Conservation (phyloP, 2,113 vertebrate species). For the Dendropsophus ebraccatus region DNA sequence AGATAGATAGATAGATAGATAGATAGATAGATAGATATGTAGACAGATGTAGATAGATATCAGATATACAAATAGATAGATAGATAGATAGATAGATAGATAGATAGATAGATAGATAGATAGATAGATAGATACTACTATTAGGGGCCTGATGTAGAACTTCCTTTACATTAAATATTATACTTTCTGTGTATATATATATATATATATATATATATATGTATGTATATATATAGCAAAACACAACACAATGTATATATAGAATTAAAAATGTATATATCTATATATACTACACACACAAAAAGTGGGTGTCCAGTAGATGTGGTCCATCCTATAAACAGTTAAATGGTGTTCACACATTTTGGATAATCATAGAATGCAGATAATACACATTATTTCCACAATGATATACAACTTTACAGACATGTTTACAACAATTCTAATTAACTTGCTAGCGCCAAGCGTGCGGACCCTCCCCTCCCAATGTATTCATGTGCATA, state of each 20-base stretch:
- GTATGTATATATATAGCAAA: background rate
- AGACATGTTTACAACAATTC: background rate
- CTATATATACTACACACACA: background rate
- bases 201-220: background rate
- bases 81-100: constrained; percentile 28
- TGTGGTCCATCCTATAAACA: background rate
- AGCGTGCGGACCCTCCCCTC: background rate
- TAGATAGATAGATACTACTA: background rate
- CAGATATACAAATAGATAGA: background rate
- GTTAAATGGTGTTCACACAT: background rate
- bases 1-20: constrained; percentile 18
- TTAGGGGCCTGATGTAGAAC: background rate
- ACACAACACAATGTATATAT: background rate
- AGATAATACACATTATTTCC: background rate
- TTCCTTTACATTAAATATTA: background rate
- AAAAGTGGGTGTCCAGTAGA: background rate
- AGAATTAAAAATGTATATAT: background rate
- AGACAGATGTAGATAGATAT: constrained; percentile 25
- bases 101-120: constrained; percentile 5
- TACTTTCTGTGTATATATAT: background rate
- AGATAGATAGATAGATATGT: constrained; percentile 5
- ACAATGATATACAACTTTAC: background rate
- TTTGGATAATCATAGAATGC: background rate
- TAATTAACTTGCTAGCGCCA: background rate
- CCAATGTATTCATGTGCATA: background rate